Evolutionary conservation across 2,797 vertebrate genomes (phyloP).

Genomic region (Babyrousa celebensis): DNA sequence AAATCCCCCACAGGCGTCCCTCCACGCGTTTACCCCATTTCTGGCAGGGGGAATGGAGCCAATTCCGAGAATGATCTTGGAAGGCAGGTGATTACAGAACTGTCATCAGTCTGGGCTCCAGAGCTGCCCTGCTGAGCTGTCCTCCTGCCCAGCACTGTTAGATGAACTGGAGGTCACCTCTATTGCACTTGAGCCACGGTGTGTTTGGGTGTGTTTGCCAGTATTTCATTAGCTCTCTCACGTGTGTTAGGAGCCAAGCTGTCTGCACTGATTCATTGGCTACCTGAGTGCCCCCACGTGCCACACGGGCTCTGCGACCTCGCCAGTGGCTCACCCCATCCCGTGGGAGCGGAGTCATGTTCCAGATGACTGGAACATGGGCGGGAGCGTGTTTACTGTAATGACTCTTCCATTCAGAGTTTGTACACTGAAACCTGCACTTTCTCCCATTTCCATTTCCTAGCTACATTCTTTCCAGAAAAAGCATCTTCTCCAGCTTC

Average conservation of each 20-base stretch:
- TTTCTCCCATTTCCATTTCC: conserved; percentile 62
- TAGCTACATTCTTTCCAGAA: conserved; percentile 42
- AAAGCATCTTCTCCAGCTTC: neutral
- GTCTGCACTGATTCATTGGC: neutral
- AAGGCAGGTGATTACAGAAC: neutral
- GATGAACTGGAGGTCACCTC: neutral
- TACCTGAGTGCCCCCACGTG: accelerated
- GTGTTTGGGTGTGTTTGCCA: neutral
- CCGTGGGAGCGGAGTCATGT: neutral
- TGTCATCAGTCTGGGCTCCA: neutral
- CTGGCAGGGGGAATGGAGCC: neutral
- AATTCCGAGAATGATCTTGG: neutral
- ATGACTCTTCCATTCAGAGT: neutral
- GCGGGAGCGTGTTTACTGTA: neutral
- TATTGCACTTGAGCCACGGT: neutral
- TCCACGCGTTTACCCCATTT: neutral
- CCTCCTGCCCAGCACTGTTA: neutral
- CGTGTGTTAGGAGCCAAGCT: neutral
- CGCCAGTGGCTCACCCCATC: accelerated
- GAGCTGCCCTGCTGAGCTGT: neutral
- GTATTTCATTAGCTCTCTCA: neutral
- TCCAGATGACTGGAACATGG: neutral
- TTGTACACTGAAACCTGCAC: neutral
- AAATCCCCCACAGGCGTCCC: too few species aligned
- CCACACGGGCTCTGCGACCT: neutral